Percentiles rank a stretch among this genome's conserved stretches.
Evolutionary conservation across 2,888 invertebrate species (phyloP).

Genomic region (Harmothoe impar): DNA sequence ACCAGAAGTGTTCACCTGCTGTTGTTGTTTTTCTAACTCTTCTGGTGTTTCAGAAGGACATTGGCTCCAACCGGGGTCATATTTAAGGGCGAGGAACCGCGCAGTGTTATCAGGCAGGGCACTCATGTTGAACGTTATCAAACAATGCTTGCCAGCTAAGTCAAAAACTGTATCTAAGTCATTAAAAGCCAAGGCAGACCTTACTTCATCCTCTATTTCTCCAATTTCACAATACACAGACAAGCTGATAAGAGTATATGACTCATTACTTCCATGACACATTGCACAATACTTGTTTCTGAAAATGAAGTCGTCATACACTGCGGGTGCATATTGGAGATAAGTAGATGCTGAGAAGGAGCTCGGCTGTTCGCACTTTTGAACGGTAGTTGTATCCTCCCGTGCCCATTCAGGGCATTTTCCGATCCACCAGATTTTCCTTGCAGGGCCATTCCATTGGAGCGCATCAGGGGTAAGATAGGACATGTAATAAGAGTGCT

Average conservation of each 20-base stretch:
- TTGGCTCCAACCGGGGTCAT: not conserved
- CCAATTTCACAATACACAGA: not conserved
- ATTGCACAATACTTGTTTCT: constrained; percentile 29
- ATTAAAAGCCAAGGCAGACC: not conserved
- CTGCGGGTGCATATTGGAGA: not conserved
- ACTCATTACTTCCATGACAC: not conserved
- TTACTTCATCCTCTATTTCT: not conserved
- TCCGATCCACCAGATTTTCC: not conserved
- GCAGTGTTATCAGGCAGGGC: not conserved
- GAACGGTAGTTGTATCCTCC: not conserved
- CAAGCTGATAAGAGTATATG: not conserved
- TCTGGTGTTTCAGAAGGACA: not conserved
- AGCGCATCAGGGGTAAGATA: too few species aligned
- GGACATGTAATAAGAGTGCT: not conserved
- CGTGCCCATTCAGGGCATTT: not conserved
- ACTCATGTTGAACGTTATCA: not conserved
- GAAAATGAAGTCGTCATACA: not conserved
- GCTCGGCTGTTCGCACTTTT: not conserved
- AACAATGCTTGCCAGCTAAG: not conserved
- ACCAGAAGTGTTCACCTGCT: not conserved
- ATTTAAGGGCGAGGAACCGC: too few species aligned
- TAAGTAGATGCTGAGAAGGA: not conserved
- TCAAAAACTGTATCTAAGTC: not conserved
- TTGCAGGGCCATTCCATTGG: too few species aligned
- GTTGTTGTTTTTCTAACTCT: not conserved